A percentile compares a stretch with the other conserved stretches of the same genome.
phyloP scores from a whole-genome alignment of 2,888 invertebrate genomes.

The Physocephala rufipes region DNA sequence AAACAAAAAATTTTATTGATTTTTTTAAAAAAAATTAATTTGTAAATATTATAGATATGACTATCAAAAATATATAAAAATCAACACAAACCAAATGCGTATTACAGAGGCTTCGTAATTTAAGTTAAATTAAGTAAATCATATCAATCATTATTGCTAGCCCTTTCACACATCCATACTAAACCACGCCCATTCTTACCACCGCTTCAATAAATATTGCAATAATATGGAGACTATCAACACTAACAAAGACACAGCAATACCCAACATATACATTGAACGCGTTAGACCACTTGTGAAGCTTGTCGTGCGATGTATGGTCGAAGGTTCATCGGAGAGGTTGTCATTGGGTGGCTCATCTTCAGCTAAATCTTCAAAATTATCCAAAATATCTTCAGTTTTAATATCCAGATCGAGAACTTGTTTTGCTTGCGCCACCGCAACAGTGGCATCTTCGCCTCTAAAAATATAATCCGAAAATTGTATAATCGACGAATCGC shows the following conservation, averaged over 20 bases:
- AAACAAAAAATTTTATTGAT: conserved; percentile 2
- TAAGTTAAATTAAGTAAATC: conserved; percentile 27
- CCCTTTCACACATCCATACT: conserved; percentile 11
- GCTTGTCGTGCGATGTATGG: conserved; percentile 25
- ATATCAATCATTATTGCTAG: not conserved
- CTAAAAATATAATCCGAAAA: conserved; percentile 92
- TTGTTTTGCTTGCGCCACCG: conserved; percentile 81
- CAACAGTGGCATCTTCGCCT: conserved; percentile 86
- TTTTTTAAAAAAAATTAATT: not conserved
- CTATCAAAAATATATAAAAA: not conserved
- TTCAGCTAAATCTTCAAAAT: conserved; percentile 82
- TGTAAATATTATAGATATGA: too few species aligned
- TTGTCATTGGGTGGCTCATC: conserved; percentile 67
- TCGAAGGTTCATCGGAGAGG: conserved; percentile 47
- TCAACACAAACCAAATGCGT: not conserved
- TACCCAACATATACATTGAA: conserved; percentile 67
- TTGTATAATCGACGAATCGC: conserved; percentile 67
- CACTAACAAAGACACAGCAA: conserved; percentile 73
- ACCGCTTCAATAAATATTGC: conserved; percentile 64
- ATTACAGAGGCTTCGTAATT: not conserved
- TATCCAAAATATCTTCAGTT: conserved; percentile 75
- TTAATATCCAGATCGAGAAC: conserved; percentile 80
- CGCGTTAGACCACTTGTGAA: conserved; percentile 67
- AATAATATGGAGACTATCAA: conserved; percentile 70
- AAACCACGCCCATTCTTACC: conserved; percentile 15